Evolutionary conservation across 2,797 vertebrate species (phyloP).

Genomic region (Macropodus opercularis): DNA sequence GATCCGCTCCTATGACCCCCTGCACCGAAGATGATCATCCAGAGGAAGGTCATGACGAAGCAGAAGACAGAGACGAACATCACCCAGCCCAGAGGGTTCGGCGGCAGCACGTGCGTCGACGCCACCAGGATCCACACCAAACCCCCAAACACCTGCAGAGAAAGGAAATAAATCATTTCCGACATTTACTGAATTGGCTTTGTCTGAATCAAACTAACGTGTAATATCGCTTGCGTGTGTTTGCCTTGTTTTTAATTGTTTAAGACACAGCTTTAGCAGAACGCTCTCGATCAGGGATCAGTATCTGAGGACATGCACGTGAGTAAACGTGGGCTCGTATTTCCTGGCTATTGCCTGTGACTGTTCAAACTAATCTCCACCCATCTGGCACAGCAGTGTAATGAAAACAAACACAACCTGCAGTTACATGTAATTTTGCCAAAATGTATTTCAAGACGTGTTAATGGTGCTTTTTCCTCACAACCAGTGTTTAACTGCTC

Average conservation of each 20-base stretch:
- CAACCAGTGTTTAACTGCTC: neutral
- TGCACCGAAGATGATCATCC: slow-evolving; percentile 77
- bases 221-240: no score
- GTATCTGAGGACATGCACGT: no score
- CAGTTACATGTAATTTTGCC: neutral
- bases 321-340: no score
- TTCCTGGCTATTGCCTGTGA: neutral
- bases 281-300: no score
- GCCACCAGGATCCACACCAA: slow-evolving; percentile 94
- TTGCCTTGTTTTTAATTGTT: no score
- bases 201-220: no score
- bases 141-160: slow-evolving; percentile 83
- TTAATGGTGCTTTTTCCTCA: neutral
- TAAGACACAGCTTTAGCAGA: no score
- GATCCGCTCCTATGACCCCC: slow-evolving; percentile 70
- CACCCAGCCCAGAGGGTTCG: slow-evolving; percentile 87
- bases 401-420: slow-evolving; percentile 1
- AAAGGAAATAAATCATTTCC: neutral
- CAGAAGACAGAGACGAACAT: slow-evolving; percentile 93
- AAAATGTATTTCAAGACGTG: neutral
- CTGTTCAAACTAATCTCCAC: neutral
- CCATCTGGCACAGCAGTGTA: neutral
- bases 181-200: no score
- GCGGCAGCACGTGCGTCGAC: slow-evolving; percentile 61
- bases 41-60: slow-evolving; percentile 85